Percentiles rank a stretch among this genome's conserved stretches.
Conservation (phyloP, 2,113 vertebrate genomes). For the Ciconia boyciana region DNA sequence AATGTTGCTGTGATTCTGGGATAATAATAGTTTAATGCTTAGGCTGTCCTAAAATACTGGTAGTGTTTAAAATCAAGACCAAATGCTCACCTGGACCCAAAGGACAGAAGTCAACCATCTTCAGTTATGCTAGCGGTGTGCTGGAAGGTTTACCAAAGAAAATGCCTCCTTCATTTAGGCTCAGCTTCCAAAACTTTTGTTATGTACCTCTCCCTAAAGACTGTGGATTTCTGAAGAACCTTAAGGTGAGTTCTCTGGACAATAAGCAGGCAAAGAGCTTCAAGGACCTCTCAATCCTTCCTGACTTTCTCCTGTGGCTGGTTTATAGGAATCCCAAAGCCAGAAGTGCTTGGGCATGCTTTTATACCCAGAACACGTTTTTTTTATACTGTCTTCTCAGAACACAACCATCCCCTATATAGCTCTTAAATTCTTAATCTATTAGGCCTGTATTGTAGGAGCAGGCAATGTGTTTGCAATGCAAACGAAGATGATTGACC, state of each 20-base stretch:
- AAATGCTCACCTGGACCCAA: neutral
- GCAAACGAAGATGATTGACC: neutral
- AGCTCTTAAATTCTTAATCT: neutral
- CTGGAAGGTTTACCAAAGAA: neutral
- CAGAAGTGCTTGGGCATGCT: neutral
- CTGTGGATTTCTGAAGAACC: neutral
- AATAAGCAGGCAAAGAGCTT: neutral
- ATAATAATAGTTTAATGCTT: neutral
- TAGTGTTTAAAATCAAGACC: neutral
- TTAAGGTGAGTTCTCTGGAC: neutral
- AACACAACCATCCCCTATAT: rapidly evolving
- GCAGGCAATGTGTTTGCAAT: neutral
- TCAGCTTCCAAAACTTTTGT: neutral
- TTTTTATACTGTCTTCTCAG: neutral
- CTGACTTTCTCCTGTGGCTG: neutral
- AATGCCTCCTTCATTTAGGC: neutral
- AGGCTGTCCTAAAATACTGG: neutral
- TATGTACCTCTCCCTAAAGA: neutral
- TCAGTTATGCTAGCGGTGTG: neutral
- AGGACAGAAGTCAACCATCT: neutral
- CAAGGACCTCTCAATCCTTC: neutral
- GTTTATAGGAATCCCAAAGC: neutral
- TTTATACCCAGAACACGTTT: neutral
- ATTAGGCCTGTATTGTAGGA: neutral
- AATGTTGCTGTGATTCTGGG: neutral